These are phyloP conservation scores for Pseudopodoces humilis DNA, from an alignment of 2,113 vertebrate genomes.

Conservation along the genomic window DNA sequence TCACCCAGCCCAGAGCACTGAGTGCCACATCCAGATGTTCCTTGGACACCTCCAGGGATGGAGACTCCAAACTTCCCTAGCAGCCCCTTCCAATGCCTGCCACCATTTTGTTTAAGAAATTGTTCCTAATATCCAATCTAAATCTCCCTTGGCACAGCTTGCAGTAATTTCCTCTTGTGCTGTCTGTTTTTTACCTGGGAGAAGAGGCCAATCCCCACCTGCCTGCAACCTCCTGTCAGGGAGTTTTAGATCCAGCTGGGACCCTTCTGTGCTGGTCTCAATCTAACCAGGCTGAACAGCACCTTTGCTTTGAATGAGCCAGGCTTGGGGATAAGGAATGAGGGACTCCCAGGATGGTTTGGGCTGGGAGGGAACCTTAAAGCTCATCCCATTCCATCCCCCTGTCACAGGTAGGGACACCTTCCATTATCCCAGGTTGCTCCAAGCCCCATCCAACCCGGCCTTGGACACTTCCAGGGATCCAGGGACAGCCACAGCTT, in stretches of 20 bases:
- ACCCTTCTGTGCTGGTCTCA: background rate
- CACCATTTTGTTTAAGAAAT: background rate
- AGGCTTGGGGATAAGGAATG: background rate
- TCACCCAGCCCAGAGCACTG: background rate
- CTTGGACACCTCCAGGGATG: background rate
- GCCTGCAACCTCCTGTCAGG: background rate
- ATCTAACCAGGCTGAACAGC: background rate
- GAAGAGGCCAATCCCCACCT: background rate
- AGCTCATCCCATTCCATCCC: background rate
- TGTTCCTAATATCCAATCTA: background rate
- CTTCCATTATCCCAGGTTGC: fast-evolving
- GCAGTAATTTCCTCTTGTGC: background rate
- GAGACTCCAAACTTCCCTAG: background rate
- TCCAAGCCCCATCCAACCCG: fast-evolving
- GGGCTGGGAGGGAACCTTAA: background rate
- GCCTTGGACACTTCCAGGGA: background rate
- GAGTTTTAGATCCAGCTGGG: fast-evolving
- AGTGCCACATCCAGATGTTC: fast-evolving
- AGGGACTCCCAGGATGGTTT: background rate
- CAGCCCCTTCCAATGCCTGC: background rate
- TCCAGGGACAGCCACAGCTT: background rate
- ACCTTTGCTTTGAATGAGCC: background rate
- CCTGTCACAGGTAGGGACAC: background rate
- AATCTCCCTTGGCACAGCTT: background rate
- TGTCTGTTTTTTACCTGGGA: background rate